Evolutionary conservation across 1,140 invertebrate species (phyloP).

Genomic region (Lepidurus packardi): DNA sequence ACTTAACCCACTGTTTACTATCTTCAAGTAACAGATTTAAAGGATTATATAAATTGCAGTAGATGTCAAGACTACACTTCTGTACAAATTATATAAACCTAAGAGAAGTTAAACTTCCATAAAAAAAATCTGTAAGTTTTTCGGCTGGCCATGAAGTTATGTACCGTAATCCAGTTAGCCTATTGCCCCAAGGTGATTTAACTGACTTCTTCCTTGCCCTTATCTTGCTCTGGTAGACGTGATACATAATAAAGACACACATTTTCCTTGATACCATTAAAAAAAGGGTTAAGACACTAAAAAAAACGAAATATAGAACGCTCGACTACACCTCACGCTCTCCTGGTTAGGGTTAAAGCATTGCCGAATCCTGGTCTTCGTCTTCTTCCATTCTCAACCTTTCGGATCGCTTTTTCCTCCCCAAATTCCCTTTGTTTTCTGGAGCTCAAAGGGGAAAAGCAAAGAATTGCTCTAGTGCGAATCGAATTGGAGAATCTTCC

Average conservation of each 20-base stretch:
- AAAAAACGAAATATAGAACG: not conserved
- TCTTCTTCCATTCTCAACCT: not conserved
- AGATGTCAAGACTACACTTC: no score
- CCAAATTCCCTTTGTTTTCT: not conserved
- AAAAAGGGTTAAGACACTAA: not conserved
- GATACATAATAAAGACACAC: not conserved
- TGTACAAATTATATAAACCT: no score
- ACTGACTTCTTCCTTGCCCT: not conserved
- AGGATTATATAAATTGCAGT: no score
- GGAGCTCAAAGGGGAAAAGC: not conserved
- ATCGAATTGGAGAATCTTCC: slow-evolving; percentile 15
- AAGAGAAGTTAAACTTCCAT: no score
- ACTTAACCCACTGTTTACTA: no score
- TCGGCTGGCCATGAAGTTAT: not conserved
- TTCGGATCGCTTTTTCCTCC: not conserved
- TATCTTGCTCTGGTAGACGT: not conserved
- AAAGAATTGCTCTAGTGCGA: not conserved
- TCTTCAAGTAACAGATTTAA: no score
- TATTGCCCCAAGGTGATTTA: not conserved
- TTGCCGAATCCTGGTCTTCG: not conserved
- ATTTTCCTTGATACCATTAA: not conserved
- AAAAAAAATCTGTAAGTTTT: no score
- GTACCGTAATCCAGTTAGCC: slow-evolving; percentile 17
- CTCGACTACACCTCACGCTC: slow-evolving; percentile 2
- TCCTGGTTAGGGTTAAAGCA: slow-evolving; percentile 1